Percentiles rank a stretch among this genome's conserved stretches.
phyloP scores from a whole-genome alignment of 2,888 invertebrate genomes.

The Blastobasis adustella region DNA sequence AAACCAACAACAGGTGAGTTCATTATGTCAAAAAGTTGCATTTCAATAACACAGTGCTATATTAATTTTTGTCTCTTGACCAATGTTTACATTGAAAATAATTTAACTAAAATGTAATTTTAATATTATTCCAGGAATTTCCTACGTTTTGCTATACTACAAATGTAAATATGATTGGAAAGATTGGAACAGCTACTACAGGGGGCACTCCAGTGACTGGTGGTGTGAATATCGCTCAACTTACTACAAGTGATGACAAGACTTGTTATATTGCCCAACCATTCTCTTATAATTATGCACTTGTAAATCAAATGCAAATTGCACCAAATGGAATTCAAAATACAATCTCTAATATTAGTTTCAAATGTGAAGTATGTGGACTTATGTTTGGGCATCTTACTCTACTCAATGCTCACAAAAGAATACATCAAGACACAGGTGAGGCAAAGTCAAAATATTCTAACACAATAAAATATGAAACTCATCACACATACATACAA shows the following conservation, averaged over 20 bases:
- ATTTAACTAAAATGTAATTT: slow-evolving; percentile 9
- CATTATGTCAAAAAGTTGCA: too few relatives aligned
- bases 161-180: slow-evolving; percentile 81
- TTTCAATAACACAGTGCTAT: too few relatives aligned
- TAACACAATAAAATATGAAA: too few relatives aligned
- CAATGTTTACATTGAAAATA: too few relatives aligned
- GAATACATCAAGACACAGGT: slow-evolving; percentile 81
- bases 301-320: slow-evolving; percentile 90
- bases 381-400: slow-evolving; percentile 89
- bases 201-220: slow-evolving; percentile 52
- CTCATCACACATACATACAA: too few relatives aligned
- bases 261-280: slow-evolving; percentile 85
- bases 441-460: slow-evolving; percentile 8
- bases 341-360: slow-evolving; percentile 86
- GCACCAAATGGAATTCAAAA: slow-evolving; percentile 80
- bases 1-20: too few relatives aligned
- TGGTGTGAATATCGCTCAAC: slow-evolving; percentile 81
- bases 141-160: slow-evolving; percentile 83
- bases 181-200: slow-evolving; percentile 66
- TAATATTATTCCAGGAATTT: slow-evolving; percentile 65
- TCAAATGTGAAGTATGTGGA: slow-evolving; percentile 92
- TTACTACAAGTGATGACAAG: slow-evolving; percentile 78
- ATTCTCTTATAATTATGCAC: slow-evolving; percentile 86
- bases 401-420: slow-evolving; percentile 89
- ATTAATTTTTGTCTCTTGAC: too few relatives aligned